phyloP scores from a whole-genome alignment of 2,888 invertebrate species.

The Dynastes maya region DNA sequence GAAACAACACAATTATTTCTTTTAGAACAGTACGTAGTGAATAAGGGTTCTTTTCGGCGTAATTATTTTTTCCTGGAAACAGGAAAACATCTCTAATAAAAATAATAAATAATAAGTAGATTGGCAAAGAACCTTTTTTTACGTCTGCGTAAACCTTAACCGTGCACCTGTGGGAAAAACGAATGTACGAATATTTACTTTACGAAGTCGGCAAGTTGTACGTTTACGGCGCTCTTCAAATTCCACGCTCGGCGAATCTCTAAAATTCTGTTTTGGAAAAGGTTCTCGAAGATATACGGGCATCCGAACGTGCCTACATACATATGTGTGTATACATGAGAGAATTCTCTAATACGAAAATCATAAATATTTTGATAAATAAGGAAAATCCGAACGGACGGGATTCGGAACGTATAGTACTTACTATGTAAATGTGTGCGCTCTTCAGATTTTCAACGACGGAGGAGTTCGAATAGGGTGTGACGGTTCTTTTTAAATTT shows the following conservation, averaged over 20 bases:
- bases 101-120: too few relatives aligned
- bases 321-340: constrained; percentile 8
- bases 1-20: too few relatives aligned
- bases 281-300: not conserved
- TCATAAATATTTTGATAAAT: constrained; percentile 28
- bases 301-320: not conserved
- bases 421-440: constrained; percentile 8
- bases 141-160: too few relatives aligned
- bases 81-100: too few relatives aligned
- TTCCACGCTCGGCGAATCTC: constrained; percentile 14
- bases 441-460: constrained; percentile 2
- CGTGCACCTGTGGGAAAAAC: too few relatives aligned
- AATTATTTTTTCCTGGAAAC: too few relatives aligned
- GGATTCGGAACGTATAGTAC: not conserved
- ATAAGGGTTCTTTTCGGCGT: too few relatives aligned
- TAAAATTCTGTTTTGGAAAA: constrained; percentile 2
- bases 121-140: too few relatives aligned
- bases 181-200: too few relatives aligned
- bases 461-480: not conserved
- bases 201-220: too few relatives aligned
- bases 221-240: not conserved
- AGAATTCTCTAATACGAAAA: constrained; percentile 19
- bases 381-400: not conserved
- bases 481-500: constrained; percentile 10
- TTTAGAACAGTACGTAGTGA: too few relatives aligned